Base-by-base conservation (phyloP, 1,140 invertebrate species). In the Neodiprion pinetum region DNA sequence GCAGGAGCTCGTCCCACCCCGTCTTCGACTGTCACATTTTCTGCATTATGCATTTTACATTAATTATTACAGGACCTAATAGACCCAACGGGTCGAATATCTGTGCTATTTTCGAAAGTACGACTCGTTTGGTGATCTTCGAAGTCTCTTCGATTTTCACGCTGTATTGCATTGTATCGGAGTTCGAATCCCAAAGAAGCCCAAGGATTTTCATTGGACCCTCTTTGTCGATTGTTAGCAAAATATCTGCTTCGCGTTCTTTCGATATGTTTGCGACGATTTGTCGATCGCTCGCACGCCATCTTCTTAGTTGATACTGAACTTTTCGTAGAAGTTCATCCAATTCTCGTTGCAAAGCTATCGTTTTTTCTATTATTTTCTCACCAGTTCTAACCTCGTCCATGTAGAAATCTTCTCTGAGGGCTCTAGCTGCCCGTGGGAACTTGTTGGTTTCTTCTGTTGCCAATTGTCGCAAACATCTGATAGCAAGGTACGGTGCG, bases 391-490 rank as follows among this genome's bases (percentile, higher is more conserved):
- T 9, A 53, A 53, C 50, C 9, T 53, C 50, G 50, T 53, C 50
- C 50, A 53, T 53, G 14, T 53, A 53, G 50, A 53, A 53, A 14
- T 53, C 50, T 53, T 14, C 14, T 53, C 50, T 9, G 9, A 53
- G 50, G 9, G 50, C 50, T 14, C 9, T 14, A 53, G 72, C 72
- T 17, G 72, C 72, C 8, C 49, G 66, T 14, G 12, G 48, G 50
- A 8, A 68, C 12, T 68, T 49, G 14, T 73, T 23, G 3, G 4
- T 48, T 47, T 73, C 66, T 73, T 78, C 76, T 40, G 61, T 71
- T 4, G 77, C 74, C n/a, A 80, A 67, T 40, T 80, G 66, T 72
- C 73, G 67, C 21, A 79, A n/a, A 72, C 78, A 80, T 66, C 74
- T 67, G 4, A 75, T 80, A 17, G 77, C 76, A 12, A 80, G 53